phyloP scores from a whole-genome alignment of 2,888 invertebrate species.

The Agrilus cyanescens region DNA sequence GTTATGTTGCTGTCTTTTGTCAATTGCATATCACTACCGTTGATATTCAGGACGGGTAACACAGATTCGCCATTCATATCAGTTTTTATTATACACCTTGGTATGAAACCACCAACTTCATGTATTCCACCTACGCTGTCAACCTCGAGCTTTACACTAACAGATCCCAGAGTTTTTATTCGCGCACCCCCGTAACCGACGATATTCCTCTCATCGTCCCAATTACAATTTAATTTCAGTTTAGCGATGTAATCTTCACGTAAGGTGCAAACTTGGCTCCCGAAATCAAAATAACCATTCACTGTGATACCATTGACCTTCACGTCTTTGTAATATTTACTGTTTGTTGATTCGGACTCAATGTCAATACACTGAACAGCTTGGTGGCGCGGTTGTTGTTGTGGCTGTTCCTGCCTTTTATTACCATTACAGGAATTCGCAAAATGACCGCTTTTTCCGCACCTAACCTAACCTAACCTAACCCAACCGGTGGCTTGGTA shows the following conservation, averaged over 20 bases:
- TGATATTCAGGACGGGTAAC: slow-evolving; percentile 8
- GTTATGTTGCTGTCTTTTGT: not conserved
- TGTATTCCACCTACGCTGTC: slow-evolving; percentile 1
- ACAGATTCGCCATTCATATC: slow-evolving; percentile 8
- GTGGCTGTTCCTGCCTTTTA: too few relatives aligned
- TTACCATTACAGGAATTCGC: too few relatives aligned
- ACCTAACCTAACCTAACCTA: too few relatives aligned
- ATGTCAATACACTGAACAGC: too few relatives aligned
- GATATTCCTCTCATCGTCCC: slow-evolving; percentile 7
- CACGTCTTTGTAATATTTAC: slow-evolving; percentile 6
- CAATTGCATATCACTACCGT: not conserved
- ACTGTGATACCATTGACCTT: slow-evolving; percentile 2
- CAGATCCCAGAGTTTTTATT: slow-evolving; percentile 7
- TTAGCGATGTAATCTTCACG: slow-evolving; percentile 3
- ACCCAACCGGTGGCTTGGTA: too few relatives aligned
- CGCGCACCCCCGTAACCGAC: slow-evolving; percentile 13
- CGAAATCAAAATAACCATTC: slow-evolving; percentile 5
- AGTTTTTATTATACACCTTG: slow-evolving; percentile 10
- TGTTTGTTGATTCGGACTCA: not conserved
- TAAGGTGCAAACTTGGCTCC: slow-evolving; percentile 6
- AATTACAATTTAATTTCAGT: slow-evolving; percentile 5
- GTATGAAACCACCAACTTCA: slow-evolving; percentile 7
- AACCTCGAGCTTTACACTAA: slow-evolving; percentile 1
- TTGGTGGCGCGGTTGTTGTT: too few relatives aligned
- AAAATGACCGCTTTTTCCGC: too few relatives aligned